Base-by-base conservation (phyloP, 2,888 invertebrate genomes). In the Stenodema calcarata region DNA sequence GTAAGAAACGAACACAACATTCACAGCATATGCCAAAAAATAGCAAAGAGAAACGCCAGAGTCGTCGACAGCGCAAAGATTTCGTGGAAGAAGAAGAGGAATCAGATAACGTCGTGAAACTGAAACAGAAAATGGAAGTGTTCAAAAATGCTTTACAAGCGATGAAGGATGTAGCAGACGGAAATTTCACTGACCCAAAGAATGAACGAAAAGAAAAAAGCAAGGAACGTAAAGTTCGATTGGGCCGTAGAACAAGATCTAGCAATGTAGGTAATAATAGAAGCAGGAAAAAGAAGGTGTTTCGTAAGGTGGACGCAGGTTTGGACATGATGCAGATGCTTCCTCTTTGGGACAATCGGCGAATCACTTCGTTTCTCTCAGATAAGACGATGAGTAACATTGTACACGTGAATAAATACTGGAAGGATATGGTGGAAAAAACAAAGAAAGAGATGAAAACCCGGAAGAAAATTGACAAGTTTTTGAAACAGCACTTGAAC, bases 351-450 rank as follows among this genome's bases (percentile, higher is more conserved):
- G 35, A 42, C 23, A 83, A 83, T 44, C 0, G 83, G 41, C 30
- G 41, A 28, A 83, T 83, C n/a, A 83, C 41, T 0, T 23, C 69
- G 0, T 16, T 70, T 35, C 42, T 83, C 0, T 30, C 83, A 23
- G 73, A 83, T n/a, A 28, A 69, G 35, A 27, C 41, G 16, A 7
- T 12, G 18, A 23, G 7, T 12, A 16, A 14, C 73, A 28, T 27
- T n/a, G n/a, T 41, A 12, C 23, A 1, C 16, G 83, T 83, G 2
- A 83, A 83, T 35, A 73, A 73, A 42, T 83, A 83, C 28, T 83
- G 83, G 83, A 83, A 44, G 14, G 73, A 83, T 9, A 83, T 83
- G 83, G 70, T 83, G 14, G 28, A 83, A 9, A 83, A 50, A 69
- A 73, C 73, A 0, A 35, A 28, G 70, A 62, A n/a, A 73, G 83